These are phyloP conservation scores for Steinernema feltiae DNA, from an alignment of 1,140 invertebrate genomes.

Conservation along the genomic window DNA sequence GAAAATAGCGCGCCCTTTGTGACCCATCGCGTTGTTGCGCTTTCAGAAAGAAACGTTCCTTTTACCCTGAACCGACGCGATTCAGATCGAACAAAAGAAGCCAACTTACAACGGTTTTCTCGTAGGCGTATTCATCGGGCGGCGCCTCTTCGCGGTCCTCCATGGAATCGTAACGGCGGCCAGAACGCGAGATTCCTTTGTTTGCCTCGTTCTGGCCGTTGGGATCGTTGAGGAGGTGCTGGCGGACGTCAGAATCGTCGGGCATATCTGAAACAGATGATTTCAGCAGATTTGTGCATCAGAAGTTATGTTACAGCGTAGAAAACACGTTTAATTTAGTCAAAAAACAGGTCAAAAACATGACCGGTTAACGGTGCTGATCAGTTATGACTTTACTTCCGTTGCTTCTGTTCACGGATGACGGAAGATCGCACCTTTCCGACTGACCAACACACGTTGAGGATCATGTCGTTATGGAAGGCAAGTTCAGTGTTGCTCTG, in stretches of 20 bases:
- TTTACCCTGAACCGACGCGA: not conserved
- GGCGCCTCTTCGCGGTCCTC: not conserved
- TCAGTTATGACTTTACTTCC: too few species aligned
- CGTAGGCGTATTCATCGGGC: not conserved
- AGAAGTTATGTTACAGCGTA: not conserved
- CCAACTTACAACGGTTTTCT: slow-evolving; percentile 2
- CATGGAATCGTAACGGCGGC: not conserved
- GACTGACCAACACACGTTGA: too few species aligned
- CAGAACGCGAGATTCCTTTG: not conserved
- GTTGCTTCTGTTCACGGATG: too few species aligned
- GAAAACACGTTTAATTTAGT: not conserved
- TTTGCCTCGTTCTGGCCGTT: not conserved
- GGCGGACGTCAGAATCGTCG: not conserved
- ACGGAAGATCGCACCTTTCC: too few species aligned
- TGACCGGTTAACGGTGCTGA: not conserved
- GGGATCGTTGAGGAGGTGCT: not conserved
- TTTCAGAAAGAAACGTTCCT: not conserved
- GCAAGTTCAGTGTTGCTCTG: too few species aligned
- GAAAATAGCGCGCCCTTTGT: not conserved
- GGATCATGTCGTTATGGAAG: too few species aligned
- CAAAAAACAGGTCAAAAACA: not conserved
- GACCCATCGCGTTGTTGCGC: not conserved
- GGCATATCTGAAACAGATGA: slow-evolving; percentile 4
- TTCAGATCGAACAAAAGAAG: not conserved
- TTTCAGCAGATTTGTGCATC: too few species aligned